Percentiles rank a stretch among this genome's conserved stretches.
Conservation (phyloP, 2,113 vertebrate genomes). For the Calypte anna region DNA sequence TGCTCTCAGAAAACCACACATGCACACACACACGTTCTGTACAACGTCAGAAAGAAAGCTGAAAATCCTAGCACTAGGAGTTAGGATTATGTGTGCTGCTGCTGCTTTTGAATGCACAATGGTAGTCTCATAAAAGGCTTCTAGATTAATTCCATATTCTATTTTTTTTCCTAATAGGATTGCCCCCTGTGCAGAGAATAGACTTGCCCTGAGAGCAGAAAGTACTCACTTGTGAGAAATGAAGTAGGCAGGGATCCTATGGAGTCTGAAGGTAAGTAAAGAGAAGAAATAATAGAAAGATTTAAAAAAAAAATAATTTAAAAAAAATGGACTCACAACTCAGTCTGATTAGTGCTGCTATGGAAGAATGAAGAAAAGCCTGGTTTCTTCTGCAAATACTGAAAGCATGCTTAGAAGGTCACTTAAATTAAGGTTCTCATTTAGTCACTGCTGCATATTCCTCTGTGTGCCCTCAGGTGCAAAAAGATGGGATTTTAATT, state of each 20-base stretch:
- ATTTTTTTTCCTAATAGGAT: neutral
- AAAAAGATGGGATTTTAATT: neutral
- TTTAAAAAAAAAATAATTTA: too few species aligned
- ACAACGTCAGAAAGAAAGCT: neutral
- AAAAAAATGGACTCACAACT: neutral
- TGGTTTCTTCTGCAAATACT: neutral
- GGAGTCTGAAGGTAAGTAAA: neutral
- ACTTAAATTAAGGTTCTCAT: neutral
- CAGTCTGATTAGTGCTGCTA: neutral
- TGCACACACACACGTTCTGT: neutral
- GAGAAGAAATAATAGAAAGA: neutral
- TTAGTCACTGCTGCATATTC: neutral
- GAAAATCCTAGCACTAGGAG: neutral
- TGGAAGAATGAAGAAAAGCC: neutral
- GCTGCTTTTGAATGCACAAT: neutral
- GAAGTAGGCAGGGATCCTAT: neutral
- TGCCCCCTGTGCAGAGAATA: neutral
- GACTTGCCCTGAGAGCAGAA: neutral
- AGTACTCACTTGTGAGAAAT: neutral
- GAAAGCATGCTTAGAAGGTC: neutral
- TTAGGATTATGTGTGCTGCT: rapidly evolving
- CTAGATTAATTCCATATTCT: neutral
- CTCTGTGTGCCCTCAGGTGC: too few species aligned
- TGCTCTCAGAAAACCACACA: neutral
- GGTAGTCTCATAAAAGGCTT: neutral